These are phyloP conservation scores for Acanthurus leucopareius DNA, from an alignment of 2,797 vertebrate genomes.

Conservation along the genomic window DNA sequence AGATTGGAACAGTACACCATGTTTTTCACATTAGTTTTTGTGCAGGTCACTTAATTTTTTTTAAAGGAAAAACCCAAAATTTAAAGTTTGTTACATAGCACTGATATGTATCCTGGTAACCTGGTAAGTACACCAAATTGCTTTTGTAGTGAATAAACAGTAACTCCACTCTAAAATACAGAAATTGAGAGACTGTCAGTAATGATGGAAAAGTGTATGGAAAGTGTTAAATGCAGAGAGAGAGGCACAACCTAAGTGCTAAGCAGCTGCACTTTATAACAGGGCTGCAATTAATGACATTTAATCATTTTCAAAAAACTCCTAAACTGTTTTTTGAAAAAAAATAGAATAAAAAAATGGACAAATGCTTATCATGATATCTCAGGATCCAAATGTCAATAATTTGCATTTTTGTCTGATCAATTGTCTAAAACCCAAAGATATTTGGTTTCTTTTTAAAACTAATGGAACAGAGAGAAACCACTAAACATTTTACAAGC, in stretches of 20 bases:
- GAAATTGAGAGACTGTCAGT: neutral
- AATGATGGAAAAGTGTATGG: neutral
- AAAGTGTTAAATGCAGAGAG: neutral
- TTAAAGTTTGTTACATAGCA: neutral
- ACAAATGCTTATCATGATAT: neutral
- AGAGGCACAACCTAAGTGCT: neutral
- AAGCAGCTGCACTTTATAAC: neutral
- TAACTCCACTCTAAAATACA: neutral
- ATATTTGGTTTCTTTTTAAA: neutral
- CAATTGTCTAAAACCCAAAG: neutral
- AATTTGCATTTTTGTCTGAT: neutral
- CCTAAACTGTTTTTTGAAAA: neutral
- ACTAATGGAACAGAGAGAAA: no score
- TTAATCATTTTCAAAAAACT: neutral
- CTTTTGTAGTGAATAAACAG: neutral
- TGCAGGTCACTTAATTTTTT: neutral
- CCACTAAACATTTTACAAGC: neutral
- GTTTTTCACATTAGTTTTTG: slow-evolving; percentile 16
- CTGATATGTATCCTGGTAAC: neutral
- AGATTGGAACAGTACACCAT: neutral
- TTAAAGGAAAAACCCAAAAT: neutral
- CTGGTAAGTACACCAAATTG: neutral
- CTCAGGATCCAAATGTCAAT: neutral
- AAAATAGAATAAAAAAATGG: neutral
- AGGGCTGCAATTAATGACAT: neutral